Evolutionary conservation across 2,797 vertebrate species (phyloP).

Genomic region (Crypturellus tataupa): DNA sequence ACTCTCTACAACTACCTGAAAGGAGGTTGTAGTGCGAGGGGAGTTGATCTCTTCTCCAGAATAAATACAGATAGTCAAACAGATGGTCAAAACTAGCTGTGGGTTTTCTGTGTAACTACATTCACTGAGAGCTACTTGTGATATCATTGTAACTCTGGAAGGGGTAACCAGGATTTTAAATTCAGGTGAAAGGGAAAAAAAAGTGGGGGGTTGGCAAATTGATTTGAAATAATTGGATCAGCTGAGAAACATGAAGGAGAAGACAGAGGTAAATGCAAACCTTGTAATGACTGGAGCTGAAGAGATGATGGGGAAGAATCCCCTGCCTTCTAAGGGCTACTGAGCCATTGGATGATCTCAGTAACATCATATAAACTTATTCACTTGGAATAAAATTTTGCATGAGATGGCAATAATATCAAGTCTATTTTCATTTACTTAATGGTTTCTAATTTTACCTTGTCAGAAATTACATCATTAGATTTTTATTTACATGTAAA

Average conservation of each 20-base stretch:
- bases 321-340: neutral
- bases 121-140: neutral
- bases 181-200: neutral
- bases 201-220: too few species aligned
- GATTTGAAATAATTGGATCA: neutral
- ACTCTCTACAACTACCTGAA: too few species aligned
- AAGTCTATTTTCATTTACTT: neutral
- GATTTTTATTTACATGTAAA: neutral
- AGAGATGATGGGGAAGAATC: neutral
- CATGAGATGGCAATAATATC: neutral
- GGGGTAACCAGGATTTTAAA: neutral
- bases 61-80: too few species aligned
- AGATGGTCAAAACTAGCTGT: neutral
- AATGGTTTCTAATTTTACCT: neutral
- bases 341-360: neutral
- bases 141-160: neutral
- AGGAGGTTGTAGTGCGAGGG: too few species aligned
- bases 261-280: neutral
- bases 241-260: neutral
- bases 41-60: too few species aligned
- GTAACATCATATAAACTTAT: neutral
- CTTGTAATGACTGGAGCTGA: neutral
- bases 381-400: neutral
- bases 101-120: neutral
- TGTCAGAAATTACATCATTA: neutral